These are phyloP conservation scores for Campodea augens DNA, from an alignment of 1,140 invertebrate species.

Conservation along the genomic window DNA sequence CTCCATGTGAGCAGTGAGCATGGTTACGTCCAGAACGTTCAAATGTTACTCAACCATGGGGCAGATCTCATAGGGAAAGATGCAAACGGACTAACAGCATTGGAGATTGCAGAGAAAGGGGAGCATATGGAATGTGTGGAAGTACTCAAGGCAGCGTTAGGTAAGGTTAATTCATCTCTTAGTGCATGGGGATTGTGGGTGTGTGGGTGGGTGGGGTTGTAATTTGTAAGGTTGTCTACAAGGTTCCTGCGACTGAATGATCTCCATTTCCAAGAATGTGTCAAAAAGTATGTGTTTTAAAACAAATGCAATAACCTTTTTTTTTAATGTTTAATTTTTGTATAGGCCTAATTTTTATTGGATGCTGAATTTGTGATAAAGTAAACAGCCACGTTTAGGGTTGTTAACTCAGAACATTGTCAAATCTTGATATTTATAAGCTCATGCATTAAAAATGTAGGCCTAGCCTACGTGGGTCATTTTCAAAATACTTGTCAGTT, in stretches of 20 bases:
- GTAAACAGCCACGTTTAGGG: too few species aligned
- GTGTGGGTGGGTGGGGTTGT: slow-evolving; percentile 6
- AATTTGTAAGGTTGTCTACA: slow-evolving; percentile 4
- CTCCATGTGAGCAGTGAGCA: slow-evolving; percentile 63
- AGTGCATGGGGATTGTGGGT: background rate
- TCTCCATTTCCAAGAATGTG: too few species aligned
- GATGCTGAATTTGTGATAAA: too few species aligned
- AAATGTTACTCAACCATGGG: slow-evolving; percentile 41
- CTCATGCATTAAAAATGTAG: too few species aligned
- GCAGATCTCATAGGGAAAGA: slow-evolving; percentile 44
- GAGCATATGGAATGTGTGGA: slow-evolving; percentile 43
- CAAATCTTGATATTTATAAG: too few species aligned
- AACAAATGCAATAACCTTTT: too few species aligned
- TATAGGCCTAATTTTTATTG: too few species aligned
- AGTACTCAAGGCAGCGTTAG: slow-evolving; percentile 44
- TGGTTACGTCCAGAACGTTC: slow-evolving; percentile 50
- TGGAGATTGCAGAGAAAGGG: slow-evolving; percentile 53
- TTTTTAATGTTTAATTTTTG: too few species aligned
- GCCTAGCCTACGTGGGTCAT: too few species aligned
- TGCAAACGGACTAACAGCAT: slow-evolving; percentile 41
- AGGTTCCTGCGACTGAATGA: slow-evolving; percentile 5
- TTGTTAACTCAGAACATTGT: too few species aligned
- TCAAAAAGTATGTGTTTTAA: too few species aligned
- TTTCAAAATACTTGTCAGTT: too few species aligned
- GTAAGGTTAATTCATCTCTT: slow-evolving; percentile 24